A percentile compares a stretch with the other conserved stretches of the same genome.
phyloP scores from a whole-genome alignment of 1,140 invertebrate species.

The Orius insidiosus region DNA sequence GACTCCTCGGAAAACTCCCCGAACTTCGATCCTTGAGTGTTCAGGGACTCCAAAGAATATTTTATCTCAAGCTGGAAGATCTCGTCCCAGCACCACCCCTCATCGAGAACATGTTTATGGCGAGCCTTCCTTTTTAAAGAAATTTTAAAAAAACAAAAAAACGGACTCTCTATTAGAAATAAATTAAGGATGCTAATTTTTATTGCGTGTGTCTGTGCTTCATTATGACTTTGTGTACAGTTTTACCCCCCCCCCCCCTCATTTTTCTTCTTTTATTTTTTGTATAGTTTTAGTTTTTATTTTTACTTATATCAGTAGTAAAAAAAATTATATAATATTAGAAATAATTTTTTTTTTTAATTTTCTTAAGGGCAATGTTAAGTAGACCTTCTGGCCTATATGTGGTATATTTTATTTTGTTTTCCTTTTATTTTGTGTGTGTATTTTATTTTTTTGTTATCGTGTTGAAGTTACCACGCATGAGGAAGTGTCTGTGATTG shows the following conservation, averaged over 20 bases:
- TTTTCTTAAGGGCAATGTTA: background rate
- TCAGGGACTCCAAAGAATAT: conserved; percentile 83
- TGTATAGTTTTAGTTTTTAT: background rate
- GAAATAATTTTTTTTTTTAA: background rate
- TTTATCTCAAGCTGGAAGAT: conserved; percentile 85
- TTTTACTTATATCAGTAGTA: background rate
- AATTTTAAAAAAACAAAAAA: background rate
- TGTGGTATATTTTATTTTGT: conserved; percentile 4
- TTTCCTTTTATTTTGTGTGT: background rate
- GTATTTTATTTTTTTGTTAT: conserved; percentile 1
- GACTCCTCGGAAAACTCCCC: conserved; percentile 74
- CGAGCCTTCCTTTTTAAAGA: conserved; percentile 74
- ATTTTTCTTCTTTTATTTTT: background rate
- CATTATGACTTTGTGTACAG: background rate
- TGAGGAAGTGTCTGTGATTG: conserved; percentile 15
- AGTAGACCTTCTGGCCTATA: background rate
- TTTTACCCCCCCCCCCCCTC: background rate
- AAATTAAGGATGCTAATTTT: background rate
- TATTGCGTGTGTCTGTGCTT: background rate
- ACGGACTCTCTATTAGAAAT: background rate
- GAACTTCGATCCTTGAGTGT: conserved; percentile 80
- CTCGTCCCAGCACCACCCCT: conserved; percentile 76
- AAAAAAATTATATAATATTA: too few species aligned
- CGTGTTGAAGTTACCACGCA: conserved; percentile 9
- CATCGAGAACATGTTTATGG: conserved; percentile 88